A percentile compares a stretch with the other conserved stretches of the same genome.
Conservation (phyloP, 2,797 vertebrate genomes). For the Sebastes oblongus region DNA sequence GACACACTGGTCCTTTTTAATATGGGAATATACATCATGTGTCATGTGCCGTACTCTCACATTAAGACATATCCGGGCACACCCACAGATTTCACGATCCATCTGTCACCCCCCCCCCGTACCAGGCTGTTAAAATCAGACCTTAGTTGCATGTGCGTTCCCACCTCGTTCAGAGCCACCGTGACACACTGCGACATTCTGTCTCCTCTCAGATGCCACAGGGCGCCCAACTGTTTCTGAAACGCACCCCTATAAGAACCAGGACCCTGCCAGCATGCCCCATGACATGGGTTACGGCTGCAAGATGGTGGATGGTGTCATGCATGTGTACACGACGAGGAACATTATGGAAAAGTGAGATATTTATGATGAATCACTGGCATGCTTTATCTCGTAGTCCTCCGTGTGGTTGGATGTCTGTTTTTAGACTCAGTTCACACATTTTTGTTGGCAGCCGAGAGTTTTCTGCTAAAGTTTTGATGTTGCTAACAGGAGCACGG, state of each 20-base stretch:
- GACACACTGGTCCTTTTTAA: neutral
- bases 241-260: slow-evolving; percentile 90
- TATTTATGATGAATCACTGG: slow-evolving; percentile 78
- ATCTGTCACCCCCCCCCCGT: slow-evolving; percentile 58
- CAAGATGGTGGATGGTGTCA: slow-evolving; percentile 91
- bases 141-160: slow-evolving; percentile 8
- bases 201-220: slow-evolving; percentile 81
- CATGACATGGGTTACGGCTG: slow-evolving; percentile 87
- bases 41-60: slow-evolving; percentile 12
- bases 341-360: slow-evolving; percentile 79
- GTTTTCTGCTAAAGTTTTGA: slow-evolving; percentile 9
- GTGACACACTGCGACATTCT: slow-evolving; percentile 39
- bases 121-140: slow-evolving; percentile 26
- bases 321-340: slow-evolving; percentile 89
- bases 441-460: slow-evolving; percentile 1
- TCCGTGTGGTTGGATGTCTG: neutral
- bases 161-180: slow-evolving; percentile 14
- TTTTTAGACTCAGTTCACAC: slow-evolving; percentile 28
- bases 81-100: slow-evolving; percentile 52
- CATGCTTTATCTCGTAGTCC: neutral
- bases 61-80: slow-evolving; percentile 21
- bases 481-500: slow-evolving; percentile 81
- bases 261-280: slow-evolving; percentile 87
- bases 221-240: slow-evolving; percentile 88
- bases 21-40: neutral